Percentiles rank a stretch among this genome's conserved stretches.
phyloP scores from a whole-genome alignment of 2,888 invertebrate genomes.

The Odontomyia ornata region DNA sequence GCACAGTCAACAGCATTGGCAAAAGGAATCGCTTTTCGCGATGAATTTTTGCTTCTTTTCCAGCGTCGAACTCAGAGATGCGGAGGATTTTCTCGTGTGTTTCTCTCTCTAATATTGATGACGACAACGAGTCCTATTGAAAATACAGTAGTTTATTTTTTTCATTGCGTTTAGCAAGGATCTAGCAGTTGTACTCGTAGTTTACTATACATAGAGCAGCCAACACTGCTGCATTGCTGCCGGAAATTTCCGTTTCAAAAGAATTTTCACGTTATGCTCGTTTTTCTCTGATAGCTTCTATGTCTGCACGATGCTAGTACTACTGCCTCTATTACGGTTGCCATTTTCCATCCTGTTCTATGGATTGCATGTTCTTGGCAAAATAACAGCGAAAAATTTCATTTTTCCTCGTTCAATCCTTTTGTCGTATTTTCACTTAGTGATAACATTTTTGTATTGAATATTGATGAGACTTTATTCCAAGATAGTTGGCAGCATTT shows the following conservation, averaged over 20 bases:
- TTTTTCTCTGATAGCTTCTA: not conserved
- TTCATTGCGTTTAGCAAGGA: no score
- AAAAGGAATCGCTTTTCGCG: not conserved
- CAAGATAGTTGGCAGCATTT: not conserved
- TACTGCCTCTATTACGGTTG: no score
- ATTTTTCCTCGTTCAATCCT: not conserved
- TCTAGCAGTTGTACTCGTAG: no score
- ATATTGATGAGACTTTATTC: conserved; percentile 10
- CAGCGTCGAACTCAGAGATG: not conserved
- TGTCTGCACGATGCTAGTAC: no score
- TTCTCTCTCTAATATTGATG: not conserved
- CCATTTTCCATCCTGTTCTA: not conserved
- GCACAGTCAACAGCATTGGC: not conserved
- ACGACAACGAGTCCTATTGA: not conserved
- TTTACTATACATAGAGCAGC: no score
- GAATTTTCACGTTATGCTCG: not conserved
- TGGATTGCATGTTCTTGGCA: not conserved
- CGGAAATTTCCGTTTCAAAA: conserved; percentile 16
- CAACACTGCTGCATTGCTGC: conserved; percentile 2
- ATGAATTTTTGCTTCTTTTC: not conserved
- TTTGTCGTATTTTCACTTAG: not conserved
- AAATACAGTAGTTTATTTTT: not conserved
- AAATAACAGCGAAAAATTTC: not conserved
- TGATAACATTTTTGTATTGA: not conserved
- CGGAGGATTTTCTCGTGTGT: not conserved